A percentile compares a stretch with the other conserved stretches of the same genome.
These are phyloP conservation scores for Circaetus gallicus DNA, from an alignment of 2,113 vertebrate genomes.

Conservation along the genomic window DNA sequence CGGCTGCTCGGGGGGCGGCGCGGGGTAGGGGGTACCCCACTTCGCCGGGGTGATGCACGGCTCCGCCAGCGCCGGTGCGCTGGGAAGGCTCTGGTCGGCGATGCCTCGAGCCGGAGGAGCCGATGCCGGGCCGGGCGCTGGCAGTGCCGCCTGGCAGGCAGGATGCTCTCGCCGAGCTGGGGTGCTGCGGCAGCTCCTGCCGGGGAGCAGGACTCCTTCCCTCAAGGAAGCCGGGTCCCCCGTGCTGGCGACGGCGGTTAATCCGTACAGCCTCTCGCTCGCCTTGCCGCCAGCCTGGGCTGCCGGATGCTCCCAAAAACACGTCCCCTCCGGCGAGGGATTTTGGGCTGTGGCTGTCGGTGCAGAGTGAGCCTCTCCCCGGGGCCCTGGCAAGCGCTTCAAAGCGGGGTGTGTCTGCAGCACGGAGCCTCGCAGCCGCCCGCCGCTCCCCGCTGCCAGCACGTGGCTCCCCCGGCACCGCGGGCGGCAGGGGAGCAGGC, in stretches of 20 bases:
- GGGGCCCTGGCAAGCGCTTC: slow-evolving; percentile 8
- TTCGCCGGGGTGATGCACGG: background rate
- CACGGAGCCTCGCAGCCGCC: background rate
- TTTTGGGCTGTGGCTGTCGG: background rate
- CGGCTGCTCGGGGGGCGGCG: no score
- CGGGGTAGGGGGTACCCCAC: background rate
- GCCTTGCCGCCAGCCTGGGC: background rate
- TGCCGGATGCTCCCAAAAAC: background rate
- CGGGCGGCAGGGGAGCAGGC: background rate
- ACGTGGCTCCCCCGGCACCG: background rate
- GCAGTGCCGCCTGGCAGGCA: background rate
- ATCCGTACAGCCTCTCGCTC: background rate
- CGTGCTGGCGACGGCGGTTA: rapidly evolving
- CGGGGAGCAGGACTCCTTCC: background rate
- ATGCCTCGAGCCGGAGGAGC: background rate
- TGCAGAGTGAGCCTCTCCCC: background rate
- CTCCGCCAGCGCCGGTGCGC: no score
- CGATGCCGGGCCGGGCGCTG: background rate
- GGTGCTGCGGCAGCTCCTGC: background rate
- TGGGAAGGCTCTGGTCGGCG: background rate
- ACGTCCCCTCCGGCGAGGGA: background rate
- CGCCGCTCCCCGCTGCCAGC: background rate
- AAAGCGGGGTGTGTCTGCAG: background rate
- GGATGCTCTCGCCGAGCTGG: background rate
- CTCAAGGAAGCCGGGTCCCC: background rate